Evolutionary conservation across 2,797 vertebrate species (phyloP).

Genomic region (Paguma larvata): DNA sequence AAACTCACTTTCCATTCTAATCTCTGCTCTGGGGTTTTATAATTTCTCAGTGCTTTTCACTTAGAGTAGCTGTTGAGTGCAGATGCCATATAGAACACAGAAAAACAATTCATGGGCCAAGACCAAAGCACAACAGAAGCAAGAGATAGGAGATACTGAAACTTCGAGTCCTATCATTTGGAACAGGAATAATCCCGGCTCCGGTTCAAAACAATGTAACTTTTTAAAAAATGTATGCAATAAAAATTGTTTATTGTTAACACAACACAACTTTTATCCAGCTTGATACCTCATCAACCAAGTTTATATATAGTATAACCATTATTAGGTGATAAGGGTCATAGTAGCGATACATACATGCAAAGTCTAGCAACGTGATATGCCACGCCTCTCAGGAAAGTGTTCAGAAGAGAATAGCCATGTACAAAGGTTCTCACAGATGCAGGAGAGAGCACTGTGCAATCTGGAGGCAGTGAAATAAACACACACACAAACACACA

Average conservation of each 20-base stretch:
- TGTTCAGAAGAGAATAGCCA: background rate
- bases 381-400: background rate
- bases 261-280: background rate
- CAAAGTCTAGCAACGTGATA: background rate
- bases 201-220: background rate
- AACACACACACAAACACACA: background rate
- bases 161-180: background rate
- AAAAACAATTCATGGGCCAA: background rate
- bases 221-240: background rate
- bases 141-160: background rate
- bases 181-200: background rate
- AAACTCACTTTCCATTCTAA: background rate
- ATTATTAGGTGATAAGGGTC: background rate
- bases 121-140: background rate
- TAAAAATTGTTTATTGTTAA: background rate
- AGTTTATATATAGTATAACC: background rate
- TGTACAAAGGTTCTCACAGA: constrained; percentile 10
- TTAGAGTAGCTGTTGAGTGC: background rate
- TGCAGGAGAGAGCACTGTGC: background rate
- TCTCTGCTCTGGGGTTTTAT: background rate
- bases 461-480: background rate
- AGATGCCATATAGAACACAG: background rate
- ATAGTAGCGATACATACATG: background rate
- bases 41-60: background rate
- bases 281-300: background rate